Conservation (phyloP, 1,140 invertebrate species). For the Macrostomum lignano region DNA sequence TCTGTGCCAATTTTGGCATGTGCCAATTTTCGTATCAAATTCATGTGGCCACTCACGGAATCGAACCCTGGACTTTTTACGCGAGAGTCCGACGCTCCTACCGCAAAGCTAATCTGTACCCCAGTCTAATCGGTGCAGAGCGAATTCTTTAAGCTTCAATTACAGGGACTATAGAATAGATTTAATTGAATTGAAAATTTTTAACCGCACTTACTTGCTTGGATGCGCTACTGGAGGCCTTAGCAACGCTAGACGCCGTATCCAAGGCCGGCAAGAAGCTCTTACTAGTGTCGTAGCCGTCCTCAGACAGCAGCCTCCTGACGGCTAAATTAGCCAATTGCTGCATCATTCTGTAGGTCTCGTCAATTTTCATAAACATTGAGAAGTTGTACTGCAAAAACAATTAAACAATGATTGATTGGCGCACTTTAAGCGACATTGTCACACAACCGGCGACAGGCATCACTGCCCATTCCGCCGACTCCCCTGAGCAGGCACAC, state of each 20-base stretch:
- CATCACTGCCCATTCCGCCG: too few relatives aligned
- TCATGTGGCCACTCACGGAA: too few relatives aligned
- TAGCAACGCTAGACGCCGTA: background rate
- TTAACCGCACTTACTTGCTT: background rate
- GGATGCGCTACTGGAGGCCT: background rate
- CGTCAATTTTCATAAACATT: slow-evolving; percentile 55
- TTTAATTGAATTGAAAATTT: slow-evolving; percentile 6
- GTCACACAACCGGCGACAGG: too few relatives aligned
- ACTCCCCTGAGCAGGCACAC: too few relatives aligned
- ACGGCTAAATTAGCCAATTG: slow-evolving; percentile 84
- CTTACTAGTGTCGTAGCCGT: background rate
- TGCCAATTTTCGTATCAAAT: too few relatives aligned
- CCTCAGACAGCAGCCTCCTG: slow-evolving; percentile 10
- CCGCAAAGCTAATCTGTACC: too few relatives aligned
- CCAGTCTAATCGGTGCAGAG: background rate
- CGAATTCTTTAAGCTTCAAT: slow-evolving; percentile 3
- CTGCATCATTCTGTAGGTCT: slow-evolving; percentile 65
- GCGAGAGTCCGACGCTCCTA: too few relatives aligned
- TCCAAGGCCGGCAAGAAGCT: background rate
- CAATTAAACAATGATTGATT: too few relatives aligned
- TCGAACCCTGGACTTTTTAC: too few relatives aligned
- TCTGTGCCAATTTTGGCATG: too few relatives aligned
- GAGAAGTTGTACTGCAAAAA: slow-evolving; percentile 49
- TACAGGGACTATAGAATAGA: background rate
- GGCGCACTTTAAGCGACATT: too few relatives aligned